phyloP scores from a whole-genome alignment of 2,113 vertebrate species.

The Notothenia rossii region DNA sequence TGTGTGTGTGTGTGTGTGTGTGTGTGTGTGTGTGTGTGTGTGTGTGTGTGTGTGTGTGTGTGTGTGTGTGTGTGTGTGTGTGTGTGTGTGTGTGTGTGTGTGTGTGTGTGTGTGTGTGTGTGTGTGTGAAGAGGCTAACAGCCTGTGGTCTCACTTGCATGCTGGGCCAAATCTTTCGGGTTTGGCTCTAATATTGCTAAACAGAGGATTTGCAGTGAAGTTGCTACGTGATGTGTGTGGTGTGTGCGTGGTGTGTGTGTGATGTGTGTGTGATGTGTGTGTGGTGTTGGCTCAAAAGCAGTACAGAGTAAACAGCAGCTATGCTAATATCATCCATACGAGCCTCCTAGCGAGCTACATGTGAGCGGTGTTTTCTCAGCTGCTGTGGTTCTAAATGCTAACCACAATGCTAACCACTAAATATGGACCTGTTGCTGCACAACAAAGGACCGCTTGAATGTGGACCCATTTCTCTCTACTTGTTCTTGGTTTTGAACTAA shows the following conservation, averaged over 20 bases:
- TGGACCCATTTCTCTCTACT: conserved; percentile 5
- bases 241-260: conserved; percentile 31
- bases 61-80: conserved; percentile 10
- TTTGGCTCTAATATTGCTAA: conserved; percentile 71
- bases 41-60: conserved; percentile 6
- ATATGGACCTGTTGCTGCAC: conserved; percentile 45
- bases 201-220: conserved; percentile 55
- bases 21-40: conserved; percentile 9
- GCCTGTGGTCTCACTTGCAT: conserved; percentile 57
- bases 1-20: conserved; percentile 32
- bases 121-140: conserved; percentile 63
- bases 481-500: background rate
- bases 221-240: conserved; percentile 48
- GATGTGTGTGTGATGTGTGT: conserved; percentile 25
- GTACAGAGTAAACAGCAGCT: conserved; percentile 74
- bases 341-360: conserved; percentile 61
- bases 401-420: conserved; percentile 51
- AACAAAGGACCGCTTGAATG: conserved; percentile 53
- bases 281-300: conserved; percentile 56
- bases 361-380: conserved; percentile 76
- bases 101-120: too few relatives aligned
- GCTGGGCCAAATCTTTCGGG: conserved; percentile 61
- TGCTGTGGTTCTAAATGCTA: conserved; percentile 58
- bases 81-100: conserved; percentile 11
- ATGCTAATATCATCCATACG: conserved; percentile 68